Conservation (phyloP, 2,113 vertebrate species). For the Chrysemys picta region DNA sequence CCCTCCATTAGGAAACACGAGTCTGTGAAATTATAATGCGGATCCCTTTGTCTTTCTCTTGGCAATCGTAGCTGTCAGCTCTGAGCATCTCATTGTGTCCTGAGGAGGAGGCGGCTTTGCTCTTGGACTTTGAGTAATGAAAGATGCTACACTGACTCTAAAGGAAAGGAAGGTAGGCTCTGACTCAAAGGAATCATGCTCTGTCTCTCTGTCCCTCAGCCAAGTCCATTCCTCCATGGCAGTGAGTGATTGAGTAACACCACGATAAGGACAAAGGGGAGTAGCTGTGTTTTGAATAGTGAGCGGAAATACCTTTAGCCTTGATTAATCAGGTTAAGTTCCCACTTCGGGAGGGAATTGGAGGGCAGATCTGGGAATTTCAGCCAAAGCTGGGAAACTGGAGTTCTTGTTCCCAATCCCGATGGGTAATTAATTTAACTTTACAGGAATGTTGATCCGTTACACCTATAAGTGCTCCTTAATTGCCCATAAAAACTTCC, state of each 20-base stretch:
- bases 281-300: constrained; percentile 38
- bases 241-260: constrained; percentile 38
- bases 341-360: constrained; percentile 2
- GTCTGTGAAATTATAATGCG: background rate
- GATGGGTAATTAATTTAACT: constrained; percentile 69
- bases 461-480: constrained; percentile 55
- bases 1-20: background rate
- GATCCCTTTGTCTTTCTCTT: background rate
- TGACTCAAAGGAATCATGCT: background rate
- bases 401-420: constrained; percentile 52
- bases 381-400: background rate
- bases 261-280: constrained; percentile 49
- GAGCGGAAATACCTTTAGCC: constrained; percentile 59
- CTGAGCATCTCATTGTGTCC: fast-evolving
- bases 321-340: constrained; percentile 62
- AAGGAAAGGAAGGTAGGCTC: background rate
- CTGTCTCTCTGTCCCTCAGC: background rate
- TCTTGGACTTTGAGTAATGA: background rate
- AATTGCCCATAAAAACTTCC: constrained; percentile 42
- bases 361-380: constrained; percentile 36
- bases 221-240: constrained; percentile 6
- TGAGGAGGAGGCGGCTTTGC: background rate
- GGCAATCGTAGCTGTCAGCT: background rate
- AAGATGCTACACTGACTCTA: background rate
- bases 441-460: constrained; percentile 57